Conservation (phyloP, 2,113 vertebrate genomes). For the Anguilla japonica region DNA sequence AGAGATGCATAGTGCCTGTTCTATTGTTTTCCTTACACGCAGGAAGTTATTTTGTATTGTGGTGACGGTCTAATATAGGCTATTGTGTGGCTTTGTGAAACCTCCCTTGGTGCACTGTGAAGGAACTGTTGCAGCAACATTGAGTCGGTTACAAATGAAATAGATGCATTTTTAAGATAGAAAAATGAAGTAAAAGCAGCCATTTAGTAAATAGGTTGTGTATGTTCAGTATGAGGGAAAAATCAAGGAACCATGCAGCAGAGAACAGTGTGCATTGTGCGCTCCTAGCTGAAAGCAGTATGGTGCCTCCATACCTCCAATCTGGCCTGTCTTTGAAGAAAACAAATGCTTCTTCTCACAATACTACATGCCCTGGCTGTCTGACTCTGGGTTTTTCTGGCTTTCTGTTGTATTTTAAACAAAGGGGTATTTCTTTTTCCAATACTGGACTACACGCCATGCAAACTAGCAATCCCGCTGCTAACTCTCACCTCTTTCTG, state of each 20-base stretch:
- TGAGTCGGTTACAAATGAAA: not conserved
- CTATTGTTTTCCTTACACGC: not conserved
- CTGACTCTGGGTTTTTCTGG: slow-evolving; percentile 93
- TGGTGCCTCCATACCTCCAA: slow-evolving; percentile 36
- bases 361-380: slow-evolving; percentile 72
- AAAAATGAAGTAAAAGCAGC: not conserved
- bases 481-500: slow-evolving; percentile 39
- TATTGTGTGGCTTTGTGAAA: slow-evolving; percentile 1
- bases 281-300: slow-evolving; percentile 29
- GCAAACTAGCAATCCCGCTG: slow-evolving; percentile 59
- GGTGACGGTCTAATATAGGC: slow-evolving; percentile 2
- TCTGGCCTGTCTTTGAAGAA: slow-evolving; percentile 28
- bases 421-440: slow-evolving; percentile 67
- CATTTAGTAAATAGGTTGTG: not conserved
- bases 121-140: not conserved
- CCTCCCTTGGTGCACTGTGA: not conserved
- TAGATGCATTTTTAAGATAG: not conserved
- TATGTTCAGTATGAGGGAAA: not conserved
- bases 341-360: slow-evolving; percentile 47
- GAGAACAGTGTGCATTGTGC: slow-evolving; percentile 55
- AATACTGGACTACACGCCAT: slow-evolving; percentile 75
- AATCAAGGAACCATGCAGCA: slow-evolving; percentile 64
- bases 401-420: slow-evolving; percentile 83
- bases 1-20: not conserved
- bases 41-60: not conserved